These are phyloP conservation scores for Glyphotaelius pellucidus DNA, from an alignment of 2,888 invertebrate genomes.

Conservation along the genomic window DNA sequence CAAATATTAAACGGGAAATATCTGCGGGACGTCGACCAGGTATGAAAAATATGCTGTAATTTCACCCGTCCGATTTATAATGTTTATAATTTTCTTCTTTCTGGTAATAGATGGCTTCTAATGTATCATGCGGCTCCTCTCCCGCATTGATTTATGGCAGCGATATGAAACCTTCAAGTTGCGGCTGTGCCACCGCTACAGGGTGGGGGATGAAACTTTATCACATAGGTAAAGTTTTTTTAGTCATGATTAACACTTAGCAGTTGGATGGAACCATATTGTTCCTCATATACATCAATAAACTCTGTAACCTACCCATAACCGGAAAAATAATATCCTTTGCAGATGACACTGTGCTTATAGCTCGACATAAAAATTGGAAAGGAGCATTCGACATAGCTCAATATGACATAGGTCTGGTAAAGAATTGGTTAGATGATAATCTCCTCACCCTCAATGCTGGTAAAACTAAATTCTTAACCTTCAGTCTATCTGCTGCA, in stretches of 20 bases:
- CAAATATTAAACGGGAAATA: background rate
- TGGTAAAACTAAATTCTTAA: no score
- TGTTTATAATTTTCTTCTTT: conserved; percentile 42
- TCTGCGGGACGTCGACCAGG: background rate
- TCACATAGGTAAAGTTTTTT: background rate
- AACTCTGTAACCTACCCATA: no score
- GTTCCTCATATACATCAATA: no score
- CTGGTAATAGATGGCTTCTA: conserved; percentile 45
- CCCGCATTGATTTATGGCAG: conserved; percentile 33
- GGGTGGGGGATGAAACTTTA: background rate
- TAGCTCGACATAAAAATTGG: no score
- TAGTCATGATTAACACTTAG: background rate
- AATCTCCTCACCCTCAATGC: no score
- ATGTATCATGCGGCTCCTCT: conserved; percentile 38
- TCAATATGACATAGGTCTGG: no score
- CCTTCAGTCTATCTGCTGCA: no score
- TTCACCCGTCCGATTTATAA: conserved; percentile 41
- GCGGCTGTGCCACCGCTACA: background rate
- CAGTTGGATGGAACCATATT: background rate
- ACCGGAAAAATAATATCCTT: no score
- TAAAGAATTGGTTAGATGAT: no score
- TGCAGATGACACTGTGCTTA: no score
- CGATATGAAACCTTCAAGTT: conserved; percentile 43
- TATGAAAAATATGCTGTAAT: conserved; percentile 33
- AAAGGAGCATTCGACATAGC: no score